phyloP scores from a whole-genome alignment of 1,140 invertebrate genomes.

The Popillia japonica region DNA sequence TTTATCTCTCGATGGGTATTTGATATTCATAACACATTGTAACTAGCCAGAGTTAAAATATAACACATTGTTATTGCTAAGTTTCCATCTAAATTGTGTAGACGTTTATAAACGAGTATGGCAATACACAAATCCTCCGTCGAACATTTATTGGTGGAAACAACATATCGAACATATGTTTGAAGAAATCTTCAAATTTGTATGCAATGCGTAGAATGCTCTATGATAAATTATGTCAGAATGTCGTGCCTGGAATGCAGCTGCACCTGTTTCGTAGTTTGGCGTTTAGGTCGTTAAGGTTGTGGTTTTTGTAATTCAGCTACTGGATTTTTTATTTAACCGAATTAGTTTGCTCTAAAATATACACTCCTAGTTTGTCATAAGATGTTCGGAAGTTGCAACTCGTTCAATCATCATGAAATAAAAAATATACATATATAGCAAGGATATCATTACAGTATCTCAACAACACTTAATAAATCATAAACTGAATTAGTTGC shows the following conservation, averaged over 20 bases:
- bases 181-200: background rate
- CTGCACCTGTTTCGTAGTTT: background rate
- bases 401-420: too few species aligned
- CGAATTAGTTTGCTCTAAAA: too few species aligned
- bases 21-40: conserved; percentile 25
- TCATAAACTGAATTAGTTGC: too few species aligned
- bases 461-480: too few species aligned
- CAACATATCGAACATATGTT: conserved; percentile 1
- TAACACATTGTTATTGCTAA: conserved; percentile 33
- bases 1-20: conserved; percentile 10
- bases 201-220: background rate
- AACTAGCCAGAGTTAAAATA: conserved; percentile 26
- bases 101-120: background rate
- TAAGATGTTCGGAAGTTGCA: too few species aligned
- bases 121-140: conserved; percentile 2
- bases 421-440: too few species aligned
- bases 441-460: too few species aligned
- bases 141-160: background rate
- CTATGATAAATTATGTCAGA: background rate
- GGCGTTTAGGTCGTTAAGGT: too few species aligned
- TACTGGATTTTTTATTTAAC: too few species aligned
- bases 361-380: too few species aligned
- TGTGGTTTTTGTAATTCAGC: too few species aligned
- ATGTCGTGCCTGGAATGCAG: background rate
- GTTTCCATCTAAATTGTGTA: background rate